Conservation (phyloP, 2,888 invertebrate species). For the Caenorhabditis drosophilae region DNA sequence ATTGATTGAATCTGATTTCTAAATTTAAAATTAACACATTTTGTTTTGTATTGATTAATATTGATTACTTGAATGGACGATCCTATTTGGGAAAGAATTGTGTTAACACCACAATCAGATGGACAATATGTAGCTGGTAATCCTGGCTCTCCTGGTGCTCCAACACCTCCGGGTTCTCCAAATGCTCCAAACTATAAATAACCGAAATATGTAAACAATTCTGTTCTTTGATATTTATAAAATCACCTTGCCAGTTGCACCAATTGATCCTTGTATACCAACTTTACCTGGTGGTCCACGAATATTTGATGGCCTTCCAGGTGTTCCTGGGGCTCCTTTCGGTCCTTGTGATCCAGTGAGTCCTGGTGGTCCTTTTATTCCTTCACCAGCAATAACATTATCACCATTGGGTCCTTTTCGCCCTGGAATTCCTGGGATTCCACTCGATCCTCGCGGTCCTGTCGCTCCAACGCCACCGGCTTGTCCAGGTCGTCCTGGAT, state of each 20-base stretch:
- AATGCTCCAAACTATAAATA: constrained; percentile 41
- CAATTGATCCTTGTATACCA: constrained; percentile 47
- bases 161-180: constrained; percentile 53
- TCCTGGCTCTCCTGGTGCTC: constrained; percentile 57
- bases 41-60: neutral
- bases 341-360: constrained; percentile 51
- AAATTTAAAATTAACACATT: constrained; percentile 1
- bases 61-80: constrained; percentile 6
- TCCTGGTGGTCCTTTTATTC: constrained; percentile 58
- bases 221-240: neutral
- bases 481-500: constrained; percentile 42
- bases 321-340: constrained; percentile 49
- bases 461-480: constrained; percentile 38
- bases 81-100: constrained; percentile 40
- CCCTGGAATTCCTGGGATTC: constrained; percentile 42
- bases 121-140: constrained; percentile 53
- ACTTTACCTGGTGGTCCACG: constrained; percentile 44
- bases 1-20: constrained; percentile 35
- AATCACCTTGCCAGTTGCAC: constrained; percentile 53
- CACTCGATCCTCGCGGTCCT: constrained; percentile 45
- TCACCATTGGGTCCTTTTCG: constrained; percentile 49
- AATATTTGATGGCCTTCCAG: constrained; percentile 58
- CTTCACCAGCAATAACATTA: constrained; percentile 54
- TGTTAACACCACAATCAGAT: constrained; percentile 56
- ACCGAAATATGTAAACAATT: constrained; percentile 2